Evolutionary conservation across 2,113 vertebrate species (phyloP).

Genomic region (Pardalotus punctatus): DNA sequence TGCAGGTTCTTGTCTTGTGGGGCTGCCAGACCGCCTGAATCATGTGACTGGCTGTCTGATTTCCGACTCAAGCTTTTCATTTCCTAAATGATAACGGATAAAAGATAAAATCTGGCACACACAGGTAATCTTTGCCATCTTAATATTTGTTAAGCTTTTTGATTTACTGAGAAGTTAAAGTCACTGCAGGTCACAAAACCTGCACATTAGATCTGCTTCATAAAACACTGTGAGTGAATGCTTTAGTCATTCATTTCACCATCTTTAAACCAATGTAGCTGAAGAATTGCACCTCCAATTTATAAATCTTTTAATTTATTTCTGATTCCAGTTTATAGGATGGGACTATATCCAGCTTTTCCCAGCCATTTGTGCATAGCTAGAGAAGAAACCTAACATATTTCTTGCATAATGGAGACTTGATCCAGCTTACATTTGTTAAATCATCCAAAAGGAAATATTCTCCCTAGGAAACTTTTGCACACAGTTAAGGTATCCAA

Average conservation of each 20-base stretch:
- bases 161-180: constrained; percentile 78
- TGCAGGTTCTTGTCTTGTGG: constrained; percentile 53
- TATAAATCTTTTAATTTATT: constrained; percentile 76
- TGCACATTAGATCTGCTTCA: constrained; percentile 77
- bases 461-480: constrained; percentile 24
- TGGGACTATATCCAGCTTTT: constrained; percentile 39
- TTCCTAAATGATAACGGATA: constrained; percentile 71
- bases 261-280: constrained; percentile 76
- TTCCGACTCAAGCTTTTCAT: constrained; percentile 61
- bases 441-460: constrained; percentile 58
- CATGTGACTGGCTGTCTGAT: constrained; percentile 39
- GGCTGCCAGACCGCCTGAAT: neutral
- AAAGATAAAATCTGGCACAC: constrained; percentile 70
- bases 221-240: constrained; percentile 69
- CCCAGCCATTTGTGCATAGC: constrained; percentile 32
- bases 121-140: constrained; percentile 74
- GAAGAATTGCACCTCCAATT: constrained; percentile 71
- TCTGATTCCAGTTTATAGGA: constrained; percentile 64
- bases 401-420: constrained; percentile 24
- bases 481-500: neutral
- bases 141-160: constrained; percentile 81
- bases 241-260: constrained; percentile 71
- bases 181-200: constrained; percentile 74
- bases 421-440: constrained; percentile 37
- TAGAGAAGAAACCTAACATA: constrained; percentile 54